These are phyloP conservation scores for Athene noctua DNA, from an alignment of 2,113 vertebrate genomes.

Conservation along the genomic window DNA sequence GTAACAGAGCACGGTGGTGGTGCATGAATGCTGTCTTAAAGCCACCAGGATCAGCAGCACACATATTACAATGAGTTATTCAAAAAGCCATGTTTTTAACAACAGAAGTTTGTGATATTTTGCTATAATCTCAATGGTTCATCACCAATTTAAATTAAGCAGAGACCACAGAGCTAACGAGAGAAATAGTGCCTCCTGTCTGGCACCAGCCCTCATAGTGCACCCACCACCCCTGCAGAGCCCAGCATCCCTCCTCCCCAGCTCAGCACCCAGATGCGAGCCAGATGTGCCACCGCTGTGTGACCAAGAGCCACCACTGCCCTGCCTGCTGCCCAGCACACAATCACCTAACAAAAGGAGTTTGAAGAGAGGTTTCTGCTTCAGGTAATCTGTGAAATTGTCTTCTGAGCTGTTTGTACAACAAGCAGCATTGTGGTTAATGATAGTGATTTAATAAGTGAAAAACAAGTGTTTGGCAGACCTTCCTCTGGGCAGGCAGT, in stretches of 20 bases:
- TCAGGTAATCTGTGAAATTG: not conserved
- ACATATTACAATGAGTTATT: not conserved
- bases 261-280: not conserved
- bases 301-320: not conserved
- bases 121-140: not conserved
- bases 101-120: too few relatives aligned
- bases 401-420: not conserved
- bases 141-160: not conserved
- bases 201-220: not conserved
- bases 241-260: not conserved
- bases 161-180: not conserved
- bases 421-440: not conserved
- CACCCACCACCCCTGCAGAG: not conserved
- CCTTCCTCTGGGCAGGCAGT: not conserved
- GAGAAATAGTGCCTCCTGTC: not conserved
- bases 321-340: not conserved
- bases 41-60: not conserved
- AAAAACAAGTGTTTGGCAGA: not conserved
- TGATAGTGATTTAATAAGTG: not conserved
- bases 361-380: not conserved
- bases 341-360: not conserved
- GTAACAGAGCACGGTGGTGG: fast-evolving
- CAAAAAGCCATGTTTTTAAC: not conserved
- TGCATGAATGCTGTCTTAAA: not conserved
- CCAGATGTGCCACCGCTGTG: not conserved